These are phyloP conservation scores for Moxostoma hubbsi DNA, from an alignment of 2,797 vertebrate species.

Conservation along the genomic window DNA sequence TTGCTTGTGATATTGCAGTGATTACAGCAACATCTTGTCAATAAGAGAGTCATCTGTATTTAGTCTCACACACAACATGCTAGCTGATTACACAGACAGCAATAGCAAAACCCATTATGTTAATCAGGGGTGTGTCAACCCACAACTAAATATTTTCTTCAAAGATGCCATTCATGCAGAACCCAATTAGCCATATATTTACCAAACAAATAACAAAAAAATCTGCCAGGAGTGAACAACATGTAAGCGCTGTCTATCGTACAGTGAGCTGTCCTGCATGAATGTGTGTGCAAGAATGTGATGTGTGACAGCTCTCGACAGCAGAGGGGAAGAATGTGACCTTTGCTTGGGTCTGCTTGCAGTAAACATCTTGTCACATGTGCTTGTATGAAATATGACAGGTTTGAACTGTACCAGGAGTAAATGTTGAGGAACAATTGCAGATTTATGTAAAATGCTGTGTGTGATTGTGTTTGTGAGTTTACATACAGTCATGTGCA, in stretches of 20 bases:
- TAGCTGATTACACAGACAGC: not conserved
- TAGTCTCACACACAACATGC: too few relatives aligned
- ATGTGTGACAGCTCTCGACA: slow-evolving; percentile 54
- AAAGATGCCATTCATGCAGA: slow-evolving; percentile 21
- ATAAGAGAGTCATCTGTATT: too few relatives aligned
- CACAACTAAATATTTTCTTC: slow-evolving; percentile 1
- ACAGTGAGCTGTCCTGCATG: slow-evolving; percentile 26
- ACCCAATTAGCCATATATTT: slow-evolving; percentile 29
- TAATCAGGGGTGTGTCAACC: not conserved
- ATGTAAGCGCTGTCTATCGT: slow-evolving; percentile 11
- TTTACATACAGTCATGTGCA: not conserved
- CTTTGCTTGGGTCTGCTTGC: slow-evolving; percentile 57
- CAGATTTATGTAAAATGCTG: slow-evolving; percentile 7
- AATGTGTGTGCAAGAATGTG: slow-evolving; percentile 38
- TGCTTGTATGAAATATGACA: slow-evolving; percentile 47
- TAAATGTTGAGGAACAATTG: slow-evolving; percentile 14
- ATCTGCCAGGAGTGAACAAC: slow-evolving; percentile 24
- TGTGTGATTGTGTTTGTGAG: not conserved
- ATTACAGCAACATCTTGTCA: too few relatives aligned
- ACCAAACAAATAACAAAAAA: slow-evolving; percentile 46
- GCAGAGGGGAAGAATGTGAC: slow-evolving; percentile 50
- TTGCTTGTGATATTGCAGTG: not conserved
- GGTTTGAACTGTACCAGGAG: slow-evolving; percentile 37
- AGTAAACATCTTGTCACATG: slow-evolving; percentile 52
- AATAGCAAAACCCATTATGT: slow-evolving; percentile 3